Evolutionary conservation across 1,140 invertebrate species (phyloP).

Genomic region (Drosophila nigrodunni): DNA sequence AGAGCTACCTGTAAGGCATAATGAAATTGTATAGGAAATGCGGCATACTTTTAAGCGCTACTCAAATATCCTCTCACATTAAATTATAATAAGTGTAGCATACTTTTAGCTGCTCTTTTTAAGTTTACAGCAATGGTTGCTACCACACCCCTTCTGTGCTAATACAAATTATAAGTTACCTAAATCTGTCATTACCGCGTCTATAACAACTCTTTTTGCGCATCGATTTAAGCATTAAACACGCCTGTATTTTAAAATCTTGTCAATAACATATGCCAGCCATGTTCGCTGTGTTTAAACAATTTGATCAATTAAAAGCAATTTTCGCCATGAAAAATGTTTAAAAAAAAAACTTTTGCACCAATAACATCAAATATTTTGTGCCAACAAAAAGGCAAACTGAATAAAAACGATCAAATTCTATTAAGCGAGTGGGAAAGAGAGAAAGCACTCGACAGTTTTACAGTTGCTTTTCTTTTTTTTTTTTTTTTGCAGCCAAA

Average conservation of each 20-base stretch:
- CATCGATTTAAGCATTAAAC: not conserved
- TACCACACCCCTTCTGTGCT: no score
- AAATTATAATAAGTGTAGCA: not conserved
- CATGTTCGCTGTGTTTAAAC: conserved; percentile 56
- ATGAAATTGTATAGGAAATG: no score
- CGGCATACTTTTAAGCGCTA: no score
- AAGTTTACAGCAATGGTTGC: no score
- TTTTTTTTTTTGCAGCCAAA: not conserved
- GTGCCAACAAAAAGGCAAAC: conserved; percentile 7
- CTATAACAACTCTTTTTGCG: no score
- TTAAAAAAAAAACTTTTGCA: conserved; percentile 13
- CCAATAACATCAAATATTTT: conserved; percentile 35
- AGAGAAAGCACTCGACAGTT: conserved; percentile 1
- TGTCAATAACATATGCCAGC: conserved; percentile 38
- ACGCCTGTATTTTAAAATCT: not conserved
- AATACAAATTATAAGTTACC: no score
- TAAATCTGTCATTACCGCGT: no score
- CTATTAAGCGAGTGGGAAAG: not conserved
- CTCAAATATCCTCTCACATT: no score
- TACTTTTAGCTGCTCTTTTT: no score
- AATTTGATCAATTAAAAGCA: conserved; percentile 78
- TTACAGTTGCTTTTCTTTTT: conserved; percentile 1
- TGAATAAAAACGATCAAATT: conserved; percentile 25
- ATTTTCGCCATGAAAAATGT: conserved; percentile 41
- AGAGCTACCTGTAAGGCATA: no score